Percentiles rank a stretch among this genome's conserved stretches.
phyloP scores from a whole-genome alignment of 2,797 vertebrate genomes.

The Australoheros facetus region DNA sequence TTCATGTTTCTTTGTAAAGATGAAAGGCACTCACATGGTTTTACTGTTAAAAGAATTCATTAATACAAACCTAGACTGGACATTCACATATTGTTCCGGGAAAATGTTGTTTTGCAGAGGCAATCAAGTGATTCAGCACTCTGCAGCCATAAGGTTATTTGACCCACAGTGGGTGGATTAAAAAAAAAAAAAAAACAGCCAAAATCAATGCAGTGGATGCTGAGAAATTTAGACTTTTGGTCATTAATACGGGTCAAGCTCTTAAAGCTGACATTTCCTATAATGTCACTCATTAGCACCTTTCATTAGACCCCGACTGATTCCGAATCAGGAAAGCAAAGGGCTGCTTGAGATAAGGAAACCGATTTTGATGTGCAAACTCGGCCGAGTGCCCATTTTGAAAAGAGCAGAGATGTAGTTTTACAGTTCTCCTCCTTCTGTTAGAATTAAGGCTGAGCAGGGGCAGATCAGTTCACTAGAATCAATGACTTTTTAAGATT shows the following conservation, averaged over 20 bases:
- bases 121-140: not conserved
- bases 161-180: not conserved
- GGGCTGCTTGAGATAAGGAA: not conserved
- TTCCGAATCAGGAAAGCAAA: not conserved
- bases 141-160: not conserved
- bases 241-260: not conserved
- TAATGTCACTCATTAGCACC: not conserved
- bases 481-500: not conserved
- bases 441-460: not conserved
- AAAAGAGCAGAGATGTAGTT: not conserved
- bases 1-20: not conserved
- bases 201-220: not conserved
- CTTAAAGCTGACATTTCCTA: slow-evolving; percentile 7
- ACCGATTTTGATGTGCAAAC: not conserved
- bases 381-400: not conserved
- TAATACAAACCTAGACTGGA: not conserved
- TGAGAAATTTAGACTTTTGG: not conserved
- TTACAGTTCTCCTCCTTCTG: not conserved
- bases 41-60: not conserved
- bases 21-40: rapidly evolving
- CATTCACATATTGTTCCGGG: not conserved
- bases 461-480: not conserved
- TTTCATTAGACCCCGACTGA: not conserved
- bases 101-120: slow-evolving; percentile 8
- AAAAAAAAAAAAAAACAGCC: not conserved